Conservation (phyloP, 1,140 invertebrate species). For the Lineus longissimus region DNA sequence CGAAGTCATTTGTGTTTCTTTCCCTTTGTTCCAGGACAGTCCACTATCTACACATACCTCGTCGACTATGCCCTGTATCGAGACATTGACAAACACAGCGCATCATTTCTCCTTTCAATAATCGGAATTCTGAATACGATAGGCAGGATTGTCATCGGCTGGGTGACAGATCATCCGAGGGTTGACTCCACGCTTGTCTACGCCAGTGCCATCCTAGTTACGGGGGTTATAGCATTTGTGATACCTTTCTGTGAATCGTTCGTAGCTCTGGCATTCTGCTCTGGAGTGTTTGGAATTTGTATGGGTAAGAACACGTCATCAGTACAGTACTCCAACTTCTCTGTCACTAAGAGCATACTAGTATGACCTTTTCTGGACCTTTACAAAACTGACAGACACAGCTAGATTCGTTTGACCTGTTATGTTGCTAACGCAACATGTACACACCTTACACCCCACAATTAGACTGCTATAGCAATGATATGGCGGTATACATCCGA, state of each 20-base stretch:
- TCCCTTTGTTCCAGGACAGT: slow-evolving; percentile 7
- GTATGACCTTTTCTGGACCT: too few species aligned
- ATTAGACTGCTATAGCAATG: too few species aligned
- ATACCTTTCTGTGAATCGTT: neutral
- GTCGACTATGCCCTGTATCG: neutral
- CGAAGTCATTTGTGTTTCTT: neutral
- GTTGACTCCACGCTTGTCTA: neutral
- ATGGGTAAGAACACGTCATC: neutral
- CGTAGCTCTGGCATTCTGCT: neutral
- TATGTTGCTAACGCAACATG: too few species aligned
- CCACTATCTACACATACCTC: slow-evolving; percentile 6
- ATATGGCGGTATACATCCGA: too few species aligned
- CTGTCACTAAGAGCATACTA: too few species aligned
- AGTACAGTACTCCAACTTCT: neutral
- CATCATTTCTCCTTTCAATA: neutral
- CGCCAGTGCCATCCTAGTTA: neutral
- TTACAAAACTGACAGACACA: too few species aligned
- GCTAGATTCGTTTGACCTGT: too few species aligned
- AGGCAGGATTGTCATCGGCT: neutral
- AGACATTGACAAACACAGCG: neutral
- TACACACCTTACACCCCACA: too few species aligned
- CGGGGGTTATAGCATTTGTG: neutral
- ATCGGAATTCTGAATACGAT: neutral
- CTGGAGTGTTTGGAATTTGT: neutral
- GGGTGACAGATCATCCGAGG: neutral